Evolutionary conservation across 30 jellyfish, hydroid and myxozoan genomes (phyloP).

Genomic region (Calvadosia cruxmelitensis): DNA sequence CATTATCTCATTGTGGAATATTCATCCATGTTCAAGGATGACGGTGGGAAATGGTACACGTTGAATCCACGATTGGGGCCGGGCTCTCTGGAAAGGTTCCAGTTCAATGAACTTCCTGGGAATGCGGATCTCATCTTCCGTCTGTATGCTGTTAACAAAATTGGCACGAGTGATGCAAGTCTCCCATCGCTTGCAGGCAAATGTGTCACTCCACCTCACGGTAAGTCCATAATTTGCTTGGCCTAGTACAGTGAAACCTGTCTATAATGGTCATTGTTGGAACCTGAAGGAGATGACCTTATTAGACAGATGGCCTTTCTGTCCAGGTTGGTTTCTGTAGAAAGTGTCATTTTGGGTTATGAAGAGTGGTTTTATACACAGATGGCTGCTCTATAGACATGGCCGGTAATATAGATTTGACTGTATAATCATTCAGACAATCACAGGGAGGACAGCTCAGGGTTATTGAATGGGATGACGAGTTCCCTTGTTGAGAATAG

Average conservation of each 20-base stretch:
- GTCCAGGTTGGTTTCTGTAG: too few species aligned
- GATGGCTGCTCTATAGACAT: too few species aligned
- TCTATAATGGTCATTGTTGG: not conserved
- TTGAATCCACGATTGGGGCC: conserved; percentile 20
- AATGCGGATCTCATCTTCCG: conserved; percentile 56
- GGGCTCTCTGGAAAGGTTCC: conserved; percentile 5
- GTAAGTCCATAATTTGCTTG: conserved; percentile 14
- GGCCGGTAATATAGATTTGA: too few species aligned
- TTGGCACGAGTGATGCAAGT: conserved; percentile 50
- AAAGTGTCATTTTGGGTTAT: too few species aligned
- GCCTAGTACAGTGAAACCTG: too few species aligned
- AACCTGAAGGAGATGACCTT: not conserved
- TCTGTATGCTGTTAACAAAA: conserved; percentile 28
- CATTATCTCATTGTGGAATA: conserved; percentile 21
- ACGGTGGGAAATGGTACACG: conserved; percentile 33
- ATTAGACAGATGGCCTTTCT: not conserved
- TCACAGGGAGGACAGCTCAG: too few species aligned
- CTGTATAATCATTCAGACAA: too few species aligned
- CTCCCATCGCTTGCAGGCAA: conserved; percentile 18
- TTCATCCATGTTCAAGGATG: conserved; percentile 36
- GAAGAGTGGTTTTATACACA: too few species aligned
- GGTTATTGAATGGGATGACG: too few species aligned
- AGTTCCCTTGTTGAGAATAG: too few species aligned
- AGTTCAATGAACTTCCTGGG: conserved; percentile 17
- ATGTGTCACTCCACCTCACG: conserved; percentile 57